phyloP scores from a whole-genome alignment of 2,888 invertebrate genomes.

The Eledona agricola region DNA sequence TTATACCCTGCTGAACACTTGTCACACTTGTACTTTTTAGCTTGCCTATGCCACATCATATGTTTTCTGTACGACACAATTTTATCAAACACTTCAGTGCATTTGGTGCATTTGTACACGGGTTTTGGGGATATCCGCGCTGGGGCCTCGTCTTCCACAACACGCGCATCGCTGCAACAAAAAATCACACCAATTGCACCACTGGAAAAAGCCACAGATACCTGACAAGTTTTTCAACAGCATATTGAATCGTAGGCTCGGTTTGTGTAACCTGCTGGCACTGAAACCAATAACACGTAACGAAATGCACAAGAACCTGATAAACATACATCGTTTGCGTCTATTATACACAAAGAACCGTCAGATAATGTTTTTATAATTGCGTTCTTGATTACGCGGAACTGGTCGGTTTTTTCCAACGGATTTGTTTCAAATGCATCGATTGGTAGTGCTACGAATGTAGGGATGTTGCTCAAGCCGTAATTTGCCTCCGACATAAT shows the following conservation, averaged over 20 bases:
- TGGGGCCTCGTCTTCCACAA: slow-evolving; percentile 6
- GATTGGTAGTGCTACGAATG: slow-evolving; percentile 24
- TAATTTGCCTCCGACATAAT: slow-evolving; percentile 17
- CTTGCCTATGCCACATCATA: slow-evolving; percentile 52
- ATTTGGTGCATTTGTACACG: slow-evolving; percentile 49
- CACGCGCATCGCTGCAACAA: no score
- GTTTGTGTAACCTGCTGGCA: neutral
- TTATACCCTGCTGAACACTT: slow-evolving; percentile 56
- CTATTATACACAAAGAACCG: slow-evolving; percentile 20
- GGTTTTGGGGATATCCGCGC: slow-evolving; percentile 11
- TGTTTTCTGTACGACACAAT: slow-evolving; percentile 52
- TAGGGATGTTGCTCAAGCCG: slow-evolving; percentile 15
- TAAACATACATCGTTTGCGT: slow-evolving; percentile 17
- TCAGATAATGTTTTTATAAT: slow-evolving; percentile 26
- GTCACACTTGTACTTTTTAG: slow-evolving; percentile 57
- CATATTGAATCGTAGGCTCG: neutral
- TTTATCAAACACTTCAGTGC: slow-evolving; percentile 51
- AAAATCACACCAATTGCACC: no score
- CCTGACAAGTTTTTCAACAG: no score
- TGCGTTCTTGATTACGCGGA: slow-evolving; percentile 18
- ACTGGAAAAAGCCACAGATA: no score
- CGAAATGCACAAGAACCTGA: no score
- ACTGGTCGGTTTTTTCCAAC: slow-evolving; percentile 21
- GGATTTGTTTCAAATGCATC: slow-evolving; percentile 13
- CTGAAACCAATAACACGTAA: neutral